These are phyloP conservation scores for Semaprochilodus insignis DNA, from an alignment of 2,797 vertebrate species.

Conservation along the genomic window DNA sequence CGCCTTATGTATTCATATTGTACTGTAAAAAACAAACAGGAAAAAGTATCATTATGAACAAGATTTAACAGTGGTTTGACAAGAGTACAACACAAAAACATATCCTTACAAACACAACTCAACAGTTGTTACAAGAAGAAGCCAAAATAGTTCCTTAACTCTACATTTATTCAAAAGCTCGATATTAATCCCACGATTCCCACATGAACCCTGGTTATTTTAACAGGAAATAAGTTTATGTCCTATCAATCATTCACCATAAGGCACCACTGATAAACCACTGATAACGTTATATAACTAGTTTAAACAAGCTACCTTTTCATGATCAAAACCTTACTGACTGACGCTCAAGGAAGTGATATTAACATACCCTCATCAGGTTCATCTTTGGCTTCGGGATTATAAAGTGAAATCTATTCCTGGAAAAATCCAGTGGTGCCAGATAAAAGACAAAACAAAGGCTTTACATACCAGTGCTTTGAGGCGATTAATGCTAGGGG, in stretches of 20 bases:
- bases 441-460: slow-evolving; percentile 14
- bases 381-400: slow-evolving; percentile 14
- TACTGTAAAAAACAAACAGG: too few relatives aligned
- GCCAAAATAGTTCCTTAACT: too few relatives aligned
- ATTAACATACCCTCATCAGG: not conserved
- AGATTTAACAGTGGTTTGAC: too few relatives aligned
- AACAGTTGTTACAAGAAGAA: too few relatives aligned
- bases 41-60: too few relatives aligned
- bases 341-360: not conserved
- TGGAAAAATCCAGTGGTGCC: slow-evolving; percentile 24
- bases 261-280: not conserved
- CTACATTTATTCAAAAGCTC: too few relatives aligned
- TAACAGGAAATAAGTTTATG: not conserved
- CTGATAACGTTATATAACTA: not conserved
- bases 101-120: too few relatives aligned
- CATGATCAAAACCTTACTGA: not conserved
- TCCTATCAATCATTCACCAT: slow-evolving; percentile 30
- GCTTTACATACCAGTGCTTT: slow-evolving; percentile 21
- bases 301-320: not conserved
- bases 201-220: not conserved
- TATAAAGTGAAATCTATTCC: slow-evolving; percentile 20
- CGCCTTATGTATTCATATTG: too few relatives aligned
- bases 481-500: slow-evolving; percentile 7
- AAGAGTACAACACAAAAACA: too few relatives aligned
- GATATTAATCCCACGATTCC: not conserved